Percentiles rank a stretch among this genome's conserved stretches.
Conservation (phyloP, 2,888 invertebrate genomes). For the Geophilus truncorum region DNA sequence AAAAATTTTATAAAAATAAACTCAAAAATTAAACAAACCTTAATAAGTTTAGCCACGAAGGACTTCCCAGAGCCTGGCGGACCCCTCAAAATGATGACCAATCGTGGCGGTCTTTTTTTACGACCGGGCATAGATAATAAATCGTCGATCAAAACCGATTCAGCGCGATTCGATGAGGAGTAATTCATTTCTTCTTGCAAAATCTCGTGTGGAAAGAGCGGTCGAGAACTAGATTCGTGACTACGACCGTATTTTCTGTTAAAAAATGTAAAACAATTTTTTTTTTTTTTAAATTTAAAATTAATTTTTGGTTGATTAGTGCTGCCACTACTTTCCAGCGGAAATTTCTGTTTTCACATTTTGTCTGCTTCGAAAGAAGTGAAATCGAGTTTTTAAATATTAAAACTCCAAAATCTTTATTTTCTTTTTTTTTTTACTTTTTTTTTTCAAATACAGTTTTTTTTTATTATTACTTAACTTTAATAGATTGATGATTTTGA, state of each 20-base stretch:
- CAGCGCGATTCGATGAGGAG: conserved; percentile 36
- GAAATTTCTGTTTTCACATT: too few species aligned
- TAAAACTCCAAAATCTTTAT: too few species aligned
- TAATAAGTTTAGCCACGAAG: conserved; percentile 78
- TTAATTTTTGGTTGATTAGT: too few species aligned
- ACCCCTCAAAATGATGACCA: conserved; percentile 85
- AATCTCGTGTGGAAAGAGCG: background rate
- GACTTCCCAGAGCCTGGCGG: conserved; percentile 94
- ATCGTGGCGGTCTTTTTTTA: conserved; percentile 66
- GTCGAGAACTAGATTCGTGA: background rate
- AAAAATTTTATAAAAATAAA: background rate
- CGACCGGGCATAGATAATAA: conserved; percentile 74
- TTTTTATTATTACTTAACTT: too few species aligned
- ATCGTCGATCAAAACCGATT: conserved; percentile 67
- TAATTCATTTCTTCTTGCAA: background rate
- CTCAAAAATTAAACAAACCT: conserved; percentile 52
- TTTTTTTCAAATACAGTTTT: too few species aligned
- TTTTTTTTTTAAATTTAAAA: too few species aligned
- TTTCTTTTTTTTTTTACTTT: too few species aligned
- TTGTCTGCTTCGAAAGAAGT: too few species aligned
- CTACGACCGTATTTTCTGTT: background rate
- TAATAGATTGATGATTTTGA: too few species aligned
- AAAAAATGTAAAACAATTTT: too few species aligned
- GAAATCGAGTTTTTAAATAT: too few species aligned
- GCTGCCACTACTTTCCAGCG: too few species aligned